These are phyloP conservation scores for Macrobrachium rosenbergii DNA, from an alignment of 1,140 invertebrate species.

Conservation along the genomic window DNA sequence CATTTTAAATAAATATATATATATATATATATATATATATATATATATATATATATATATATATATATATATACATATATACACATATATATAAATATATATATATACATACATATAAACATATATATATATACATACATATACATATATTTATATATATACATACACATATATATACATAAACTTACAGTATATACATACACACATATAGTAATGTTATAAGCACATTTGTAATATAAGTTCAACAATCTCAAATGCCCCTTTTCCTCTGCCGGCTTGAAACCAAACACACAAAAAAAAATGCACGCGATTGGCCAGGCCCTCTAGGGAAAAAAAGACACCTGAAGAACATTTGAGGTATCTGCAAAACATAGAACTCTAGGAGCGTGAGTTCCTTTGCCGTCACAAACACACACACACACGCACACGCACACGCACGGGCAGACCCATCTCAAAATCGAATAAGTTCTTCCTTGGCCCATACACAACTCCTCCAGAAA, in stretches of 20 bases:
- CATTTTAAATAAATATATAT: background rate
- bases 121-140: slow-evolving; percentile 4
- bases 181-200: background rate
- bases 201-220: background rate
- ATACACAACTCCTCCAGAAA: no score
- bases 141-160: slow-evolving; percentile 16
- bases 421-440: slow-evolving; percentile 7
- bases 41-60: slow-evolving; percentile 31
- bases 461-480: background rate
- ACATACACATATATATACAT: slow-evolving; percentile 28
- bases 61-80: slow-evolving; percentile 36
- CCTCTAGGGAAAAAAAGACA: no score
- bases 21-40: slow-evolving; percentile 30
- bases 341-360: no score
- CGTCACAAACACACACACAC: slow-evolving; percentile 9
- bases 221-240: no score
- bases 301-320: no score
- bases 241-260: no score
- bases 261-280: no score
- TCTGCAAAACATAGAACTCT: no score
- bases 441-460: background rate
- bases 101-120: background rate
- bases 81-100: slow-evolving; percentile 24
- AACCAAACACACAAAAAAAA: no score
- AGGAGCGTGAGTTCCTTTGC: no score